Percentiles rank a stretch among this genome's conserved stretches.
phyloP scores from a whole-genome alignment of 2,113 vertebrate species.

The Prinia subflava region DNA sequence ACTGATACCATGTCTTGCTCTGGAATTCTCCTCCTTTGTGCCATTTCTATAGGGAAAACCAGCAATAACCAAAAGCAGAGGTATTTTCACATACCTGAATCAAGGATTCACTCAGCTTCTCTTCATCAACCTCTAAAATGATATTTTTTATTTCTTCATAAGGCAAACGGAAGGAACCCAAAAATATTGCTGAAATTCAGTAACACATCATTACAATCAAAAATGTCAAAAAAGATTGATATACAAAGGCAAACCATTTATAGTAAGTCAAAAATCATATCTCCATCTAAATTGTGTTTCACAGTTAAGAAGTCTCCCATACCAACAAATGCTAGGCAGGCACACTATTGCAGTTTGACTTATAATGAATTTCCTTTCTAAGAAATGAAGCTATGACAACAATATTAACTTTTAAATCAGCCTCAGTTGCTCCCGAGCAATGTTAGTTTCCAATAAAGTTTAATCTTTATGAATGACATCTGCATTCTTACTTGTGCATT shows the following conservation, averaged over 20 bases:
- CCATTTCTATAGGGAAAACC: rapidly evolving
- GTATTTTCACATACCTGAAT: conserved; percentile 84
- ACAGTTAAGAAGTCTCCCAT: not conserved
- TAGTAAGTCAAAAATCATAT: not conserved
- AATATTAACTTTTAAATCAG: not conserved
- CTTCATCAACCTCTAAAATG: conserved; percentile 92
- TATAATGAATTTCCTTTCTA: rapidly evolving
- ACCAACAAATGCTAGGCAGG: not conserved
- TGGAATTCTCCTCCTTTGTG: not conserved
- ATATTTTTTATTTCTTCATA: conserved; percentile 95
- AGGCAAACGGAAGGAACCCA: conserved; percentile 95
- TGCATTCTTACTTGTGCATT: not conserved
- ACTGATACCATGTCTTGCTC: no score
- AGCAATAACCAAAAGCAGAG: not conserved
- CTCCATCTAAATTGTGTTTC: not conserved
- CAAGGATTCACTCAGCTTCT: conserved; percentile 89
- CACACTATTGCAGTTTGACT: not conserved
- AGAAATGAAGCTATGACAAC: not conserved
- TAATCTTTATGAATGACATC: not conserved
- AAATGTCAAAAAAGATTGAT: not conserved
- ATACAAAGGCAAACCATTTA: not conserved
- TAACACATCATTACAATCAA: conserved; percentile 21
- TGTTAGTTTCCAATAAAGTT: not conserved
- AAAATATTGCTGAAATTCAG: conserved; percentile 90
- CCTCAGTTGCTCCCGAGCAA: not conserved